Base-by-base conservation (phyloP, 1,140 invertebrate species). In the Littorina saxatilis region DNA sequence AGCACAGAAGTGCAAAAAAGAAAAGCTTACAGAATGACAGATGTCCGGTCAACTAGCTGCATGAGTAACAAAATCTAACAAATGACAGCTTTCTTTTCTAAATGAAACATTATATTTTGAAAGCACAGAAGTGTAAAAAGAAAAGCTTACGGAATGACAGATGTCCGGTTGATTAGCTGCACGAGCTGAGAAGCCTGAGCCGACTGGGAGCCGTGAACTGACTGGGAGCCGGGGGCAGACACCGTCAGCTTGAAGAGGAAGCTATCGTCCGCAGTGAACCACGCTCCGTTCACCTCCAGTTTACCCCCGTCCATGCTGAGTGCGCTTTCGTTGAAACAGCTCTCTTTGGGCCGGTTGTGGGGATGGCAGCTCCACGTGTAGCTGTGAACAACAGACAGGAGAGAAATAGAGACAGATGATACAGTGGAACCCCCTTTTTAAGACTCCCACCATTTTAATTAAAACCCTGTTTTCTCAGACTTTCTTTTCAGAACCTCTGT, bases 361-460 rank as follows among this genome's bases (percentile, higher is more conserved):
- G 63, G 23, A 11, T 72, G 63, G 50, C 86, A 87, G 4, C 35
- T 81, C 86, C 86, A 87, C 13, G 83, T 63, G 73, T 66, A 86
- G 5, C 85, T 86, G 77, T 17, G 77, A 82, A 35, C n/a, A n/a
- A n/a, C n/a, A n/a, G n/a, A n/a, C n/a, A n/a, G n/a, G n/a, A n/a
- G n/a, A n/a, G n/a, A 79, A 55, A 29, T 58, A 29, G 9, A 58
- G 58, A 43, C 9, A 27, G 75, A 27, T 55, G 39, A 40, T 66
- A 74, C n/a, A n/a, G n/a, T n/a, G n/a, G n/a, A n/a, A n/a, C n/a
- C n/a, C n/a, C n/a, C n/a, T n/a, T n/a, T n/a, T n/a, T n/a, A n/a
- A n/a, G n/a, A n/a, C n/a, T n/a, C n/a, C n/a, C n/a, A n/a, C n/a
- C n/a, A n/a, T n/a, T n/a, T n/a, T n/a, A n/a, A n/a, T n/a, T n/a